These are phyloP conservation scores for Chymomyza procnemis DNA, from an alignment of 2,888 invertebrate genomes.

Conservation along the genomic window DNA sequence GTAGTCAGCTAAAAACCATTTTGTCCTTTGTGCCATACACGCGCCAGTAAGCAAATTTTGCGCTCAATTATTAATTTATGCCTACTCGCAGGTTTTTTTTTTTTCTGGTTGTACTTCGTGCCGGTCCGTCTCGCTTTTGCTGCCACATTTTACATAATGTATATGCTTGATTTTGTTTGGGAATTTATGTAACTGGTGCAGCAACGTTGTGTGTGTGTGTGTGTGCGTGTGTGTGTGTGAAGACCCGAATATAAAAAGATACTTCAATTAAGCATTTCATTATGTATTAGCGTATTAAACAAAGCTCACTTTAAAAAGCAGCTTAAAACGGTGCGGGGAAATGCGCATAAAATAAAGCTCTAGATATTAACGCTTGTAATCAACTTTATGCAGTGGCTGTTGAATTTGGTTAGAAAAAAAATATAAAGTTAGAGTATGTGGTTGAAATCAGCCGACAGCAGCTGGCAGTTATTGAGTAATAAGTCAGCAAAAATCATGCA, in stretches of 20 bases:
- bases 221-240: too few species aligned
- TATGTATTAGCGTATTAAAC: not conserved
- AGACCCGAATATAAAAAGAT: constrained; percentile 2
- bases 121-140: constrained; percentile 2
- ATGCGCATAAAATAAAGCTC: not conserved
- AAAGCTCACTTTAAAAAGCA: not conserved
- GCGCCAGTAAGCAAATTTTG: constrained; percentile 9
- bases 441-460: too few species aligned
- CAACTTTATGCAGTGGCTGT: too few species aligned
- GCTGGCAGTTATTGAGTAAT: too few species aligned
- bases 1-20: constrained; percentile 15
- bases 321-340: not conserved
- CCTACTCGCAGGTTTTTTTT: constrained; percentile 9
- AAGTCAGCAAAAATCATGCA: too few species aligned
- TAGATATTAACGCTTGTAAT: not conserved
- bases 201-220: constrained; percentile 17
- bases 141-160: constrained; percentile 32
- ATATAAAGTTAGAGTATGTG: too few species aligned
- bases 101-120: not conserved
- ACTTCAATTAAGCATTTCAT: not conserved
- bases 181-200: constrained; percentile 20
- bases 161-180: constrained; percentile 19
- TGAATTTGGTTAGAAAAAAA: too few species aligned
- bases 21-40: constrained; percentile 12
- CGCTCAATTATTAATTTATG: constrained; percentile 66